Percentiles rank a stretch among this genome's conserved stretches.
Conservation (phyloP, 2,113 vertebrate genomes). For the Pongo pygmaeus region DNA sequence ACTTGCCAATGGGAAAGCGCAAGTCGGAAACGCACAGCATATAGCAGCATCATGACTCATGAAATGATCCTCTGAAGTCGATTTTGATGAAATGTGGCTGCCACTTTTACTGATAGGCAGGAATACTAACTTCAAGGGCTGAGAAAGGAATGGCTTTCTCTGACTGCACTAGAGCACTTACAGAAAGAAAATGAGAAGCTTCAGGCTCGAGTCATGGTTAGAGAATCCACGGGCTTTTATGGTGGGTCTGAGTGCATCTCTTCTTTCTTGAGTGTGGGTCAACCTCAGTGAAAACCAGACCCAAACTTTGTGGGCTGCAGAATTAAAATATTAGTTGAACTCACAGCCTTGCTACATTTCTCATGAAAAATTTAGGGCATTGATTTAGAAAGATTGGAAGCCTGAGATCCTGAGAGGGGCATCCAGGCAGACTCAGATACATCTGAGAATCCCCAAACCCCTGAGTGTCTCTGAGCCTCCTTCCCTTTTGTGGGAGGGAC, state of each 20-base stretch:
- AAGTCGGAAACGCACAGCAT: background rate
- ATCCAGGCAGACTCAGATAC: background rate
- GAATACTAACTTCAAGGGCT: background rate
- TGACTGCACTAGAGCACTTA: background rate
- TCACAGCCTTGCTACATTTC: background rate
- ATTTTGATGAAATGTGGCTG: background rate
- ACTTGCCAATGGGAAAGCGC: background rate
- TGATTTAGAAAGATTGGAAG: background rate
- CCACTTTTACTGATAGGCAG: background rate
- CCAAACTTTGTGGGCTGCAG: background rate
- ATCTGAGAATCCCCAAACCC: background rate
- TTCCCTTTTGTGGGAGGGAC: background rate
- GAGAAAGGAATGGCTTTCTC: background rate
- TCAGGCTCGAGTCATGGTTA: background rate
- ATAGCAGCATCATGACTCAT: background rate
- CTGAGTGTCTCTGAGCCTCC: background rate
- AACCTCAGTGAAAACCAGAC: background rate
- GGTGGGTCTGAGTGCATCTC: background rate
- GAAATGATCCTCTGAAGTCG: background rate
- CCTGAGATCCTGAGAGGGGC: background rate
- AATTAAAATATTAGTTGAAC: background rate
- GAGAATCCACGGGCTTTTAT: background rate
- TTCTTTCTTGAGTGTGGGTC: background rate
- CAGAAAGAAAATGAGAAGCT: background rate
- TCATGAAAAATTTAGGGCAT: background rate